Conservation (phyloP, 2,888 invertebrate species). For the Agrotis puta region DNA sequence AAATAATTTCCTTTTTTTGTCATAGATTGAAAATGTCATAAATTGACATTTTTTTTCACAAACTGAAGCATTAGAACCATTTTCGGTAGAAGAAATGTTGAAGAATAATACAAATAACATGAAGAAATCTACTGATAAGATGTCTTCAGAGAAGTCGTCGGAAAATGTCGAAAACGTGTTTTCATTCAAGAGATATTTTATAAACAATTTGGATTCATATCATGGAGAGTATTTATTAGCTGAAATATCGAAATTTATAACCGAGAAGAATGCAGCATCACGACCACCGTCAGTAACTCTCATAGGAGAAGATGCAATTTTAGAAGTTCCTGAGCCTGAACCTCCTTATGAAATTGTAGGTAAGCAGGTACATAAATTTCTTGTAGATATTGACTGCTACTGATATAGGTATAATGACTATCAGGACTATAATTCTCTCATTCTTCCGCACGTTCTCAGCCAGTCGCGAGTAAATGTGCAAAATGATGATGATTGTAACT, state of each 20-base stretch:
- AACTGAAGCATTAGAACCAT: not conserved
- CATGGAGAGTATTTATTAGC: conserved; percentile 88
- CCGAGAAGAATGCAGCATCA: conserved; percentile 74
- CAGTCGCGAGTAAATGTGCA: too few relatives aligned
- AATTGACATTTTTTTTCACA: too few relatives aligned
- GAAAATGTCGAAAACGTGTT: conserved; percentile 73
- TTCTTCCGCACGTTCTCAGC: too few relatives aligned
- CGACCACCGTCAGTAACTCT: conserved; percentile 73
- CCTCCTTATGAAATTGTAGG: conserved; percentile 85
- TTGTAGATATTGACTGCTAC: too few relatives aligned
- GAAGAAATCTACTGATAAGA: conserved; percentile 69
- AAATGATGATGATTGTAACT: not conserved
- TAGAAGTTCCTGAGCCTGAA: conserved; percentile 71
- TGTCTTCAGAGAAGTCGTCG: conserved; percentile 73
- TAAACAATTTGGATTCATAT: conserved; percentile 92
- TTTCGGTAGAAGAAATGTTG: not conserved
- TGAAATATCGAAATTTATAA: conserved; percentile 76
- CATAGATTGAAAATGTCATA: conserved; percentile 30
- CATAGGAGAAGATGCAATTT: conserved; percentile 77
- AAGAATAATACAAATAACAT: conserved; percentile 41
- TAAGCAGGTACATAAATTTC: conserved; percentile 74
- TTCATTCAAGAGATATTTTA: conserved; percentile 89
- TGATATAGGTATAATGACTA: not conserved
- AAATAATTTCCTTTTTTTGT: conserved; percentile 21
- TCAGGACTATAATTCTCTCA: too few relatives aligned